Evolutionary conservation across 2,797 vertebrate species (phyloP).

Genomic region (Sebastes matsubarae): DNA sequence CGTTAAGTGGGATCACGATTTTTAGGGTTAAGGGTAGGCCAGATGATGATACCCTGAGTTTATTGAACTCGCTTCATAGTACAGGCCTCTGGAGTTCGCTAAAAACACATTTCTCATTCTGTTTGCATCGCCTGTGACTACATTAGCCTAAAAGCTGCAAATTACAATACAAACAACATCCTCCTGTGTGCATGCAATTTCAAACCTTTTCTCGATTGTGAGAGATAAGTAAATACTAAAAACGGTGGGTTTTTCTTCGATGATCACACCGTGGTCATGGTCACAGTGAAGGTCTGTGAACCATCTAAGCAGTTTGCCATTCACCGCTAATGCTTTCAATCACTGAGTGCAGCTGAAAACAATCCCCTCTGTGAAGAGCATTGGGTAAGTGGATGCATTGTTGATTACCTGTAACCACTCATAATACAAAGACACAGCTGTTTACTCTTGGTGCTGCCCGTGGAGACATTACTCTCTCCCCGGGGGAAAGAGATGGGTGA

Average conservation of each 20-base stretch:
- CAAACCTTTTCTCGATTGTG: slow-evolving; percentile 28
- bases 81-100: slow-evolving; percentile 19
- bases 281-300: slow-evolving; percentile 68
- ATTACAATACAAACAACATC: slow-evolving; percentile 36
- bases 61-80: not conserved
- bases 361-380: slow-evolving; percentile 78
- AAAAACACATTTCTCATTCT: slow-evolving; percentile 43
- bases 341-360: slow-evolving; percentile 79
- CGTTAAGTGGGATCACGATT: not conserved
- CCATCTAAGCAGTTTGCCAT: slow-evolving; percentile 78
- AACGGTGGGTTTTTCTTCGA: slow-evolving; percentile 10
- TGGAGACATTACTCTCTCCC: slow-evolving; percentile 61
- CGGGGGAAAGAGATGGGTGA: slow-evolving; percentile 58
- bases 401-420: slow-evolving; percentile 83
- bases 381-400: slow-evolving; percentile 83
- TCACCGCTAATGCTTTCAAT: slow-evolving; percentile 84
- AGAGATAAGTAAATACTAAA: slow-evolving; percentile 34
- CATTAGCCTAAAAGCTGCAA: slow-evolving; percentile 1
- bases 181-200: slow-evolving; percentile 34
- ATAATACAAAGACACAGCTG: slow-evolving; percentile 82
- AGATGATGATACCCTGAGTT: not conserved
- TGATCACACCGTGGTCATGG: slow-evolving; percentile 33
- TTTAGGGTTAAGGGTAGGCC: too few species aligned
- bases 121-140: slow-evolving; percentile 3
- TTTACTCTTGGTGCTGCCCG: slow-evolving; percentile 72